Evolutionary conservation across 2,888 invertebrate species (phyloP).

Genomic region (Amiota minor): DNA sequence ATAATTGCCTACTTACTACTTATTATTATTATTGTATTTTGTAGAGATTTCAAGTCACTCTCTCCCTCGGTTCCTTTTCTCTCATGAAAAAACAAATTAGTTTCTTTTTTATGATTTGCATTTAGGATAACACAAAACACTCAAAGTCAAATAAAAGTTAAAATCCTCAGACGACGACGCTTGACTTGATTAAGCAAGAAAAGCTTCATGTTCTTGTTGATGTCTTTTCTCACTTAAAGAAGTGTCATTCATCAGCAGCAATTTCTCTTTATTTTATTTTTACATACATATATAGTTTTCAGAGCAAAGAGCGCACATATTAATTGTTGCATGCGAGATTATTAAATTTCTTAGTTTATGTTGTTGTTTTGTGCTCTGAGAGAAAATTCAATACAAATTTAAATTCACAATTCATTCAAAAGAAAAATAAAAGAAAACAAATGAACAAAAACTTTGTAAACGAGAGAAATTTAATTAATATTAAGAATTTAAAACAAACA

Average conservation of each 20-base stretch:
- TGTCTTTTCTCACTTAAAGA: no score
- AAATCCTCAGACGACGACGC: constrained; percentile 38
- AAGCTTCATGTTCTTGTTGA: no score
- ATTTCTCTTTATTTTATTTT: no score
- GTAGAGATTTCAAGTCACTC: constrained; percentile 59
- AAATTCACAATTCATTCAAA: neutral
- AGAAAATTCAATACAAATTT: no score
- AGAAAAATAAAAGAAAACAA: constrained; percentile 5
- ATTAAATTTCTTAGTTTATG: no score
- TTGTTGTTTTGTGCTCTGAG: no score
- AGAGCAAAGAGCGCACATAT: no score
- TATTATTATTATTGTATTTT: constrained; percentile 36
- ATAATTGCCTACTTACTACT: constrained; percentile 57
- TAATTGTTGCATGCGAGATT: no score
- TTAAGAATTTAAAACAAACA: constrained; percentile 32
- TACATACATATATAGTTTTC: no score
- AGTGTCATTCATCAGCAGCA: no score
- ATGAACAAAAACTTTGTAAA: constrained; percentile 26
- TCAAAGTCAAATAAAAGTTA: constrained; percentile 31
- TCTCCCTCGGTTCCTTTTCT: constrained; percentile 45
- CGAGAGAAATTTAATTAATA: constrained; percentile 22
- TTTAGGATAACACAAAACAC: constrained; percentile 50
- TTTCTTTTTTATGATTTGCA: constrained; percentile 50
- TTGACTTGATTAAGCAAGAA: constrained; percentile 39
- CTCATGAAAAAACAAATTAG: constrained; percentile 42